Evolutionary conservation across 64 coral and sea anemone genomes (phyloP).

Genomic region (Anthopleura sola): DNA sequence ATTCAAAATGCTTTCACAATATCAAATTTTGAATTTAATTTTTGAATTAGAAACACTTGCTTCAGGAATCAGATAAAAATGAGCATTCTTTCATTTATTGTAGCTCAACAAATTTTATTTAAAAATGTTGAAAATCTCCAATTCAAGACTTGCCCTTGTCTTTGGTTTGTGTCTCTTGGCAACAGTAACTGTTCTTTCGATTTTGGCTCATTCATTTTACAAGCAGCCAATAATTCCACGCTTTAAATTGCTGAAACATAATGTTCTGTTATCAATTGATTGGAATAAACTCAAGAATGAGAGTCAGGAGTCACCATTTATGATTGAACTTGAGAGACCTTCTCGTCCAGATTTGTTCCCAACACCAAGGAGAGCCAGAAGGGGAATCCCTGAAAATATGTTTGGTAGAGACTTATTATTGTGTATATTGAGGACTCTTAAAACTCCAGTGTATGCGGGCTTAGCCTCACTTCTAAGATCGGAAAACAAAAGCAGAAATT

Average conservation of each 20-base stretch:
- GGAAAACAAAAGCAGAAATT: no score
- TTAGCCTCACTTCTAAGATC: no score
- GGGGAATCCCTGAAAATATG: slow-evolving; percentile 43
- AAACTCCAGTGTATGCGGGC: no score
- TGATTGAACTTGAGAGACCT: slow-evolving; percentile 43
- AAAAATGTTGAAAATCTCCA: slow-evolving; percentile 7
- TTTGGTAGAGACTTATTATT: slow-evolving; percentile 37
- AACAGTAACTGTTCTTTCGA: neutral
- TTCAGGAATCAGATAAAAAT: neutral
- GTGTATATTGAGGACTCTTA: no score
- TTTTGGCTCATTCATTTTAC: neutral
- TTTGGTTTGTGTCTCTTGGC: neutral
- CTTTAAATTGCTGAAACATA: neutral
- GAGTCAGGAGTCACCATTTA: slow-evolving; percentile 26
- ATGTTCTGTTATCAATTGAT: neutral
- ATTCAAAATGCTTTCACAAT: neutral
- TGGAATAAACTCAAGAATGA: neutral
- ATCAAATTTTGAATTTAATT: neutral
- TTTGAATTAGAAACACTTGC: neutral
- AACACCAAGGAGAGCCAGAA: slow-evolving; percentile 55
- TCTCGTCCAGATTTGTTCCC: slow-evolving; percentile 61
- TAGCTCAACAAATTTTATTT: neutral
- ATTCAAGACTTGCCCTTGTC: neutral
- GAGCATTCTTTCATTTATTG: neutral
- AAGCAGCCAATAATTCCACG: neutral